A percentile compares a stretch with the other conserved stretches of the same genome.
These are phyloP conservation scores for Parnassius smintheus DNA, from an alignment of 2,888 invertebrate species.

Conservation along the genomic window DNA sequence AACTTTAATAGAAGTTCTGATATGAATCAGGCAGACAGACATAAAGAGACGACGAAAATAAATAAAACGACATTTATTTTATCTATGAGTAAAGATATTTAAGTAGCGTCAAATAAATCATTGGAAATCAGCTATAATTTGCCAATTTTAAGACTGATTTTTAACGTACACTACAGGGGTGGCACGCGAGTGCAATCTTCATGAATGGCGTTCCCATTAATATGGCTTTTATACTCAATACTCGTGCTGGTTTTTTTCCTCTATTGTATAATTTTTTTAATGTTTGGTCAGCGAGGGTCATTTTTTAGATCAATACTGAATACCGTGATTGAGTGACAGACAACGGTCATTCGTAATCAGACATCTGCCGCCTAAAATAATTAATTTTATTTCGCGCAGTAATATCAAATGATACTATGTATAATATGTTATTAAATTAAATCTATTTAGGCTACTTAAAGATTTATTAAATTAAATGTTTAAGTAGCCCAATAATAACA, in stretches of 20 bases:
- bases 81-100: no score
- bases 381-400: slow-evolving; percentile 26
- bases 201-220: slow-evolving; percentile 59
- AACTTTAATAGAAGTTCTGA: no score
- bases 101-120: slow-evolving; percentile 9
- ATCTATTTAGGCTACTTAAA: no score
- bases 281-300: slow-evolving; percentile 77
- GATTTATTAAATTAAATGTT: no score
- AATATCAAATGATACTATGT: no score
- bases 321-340: slow-evolving; percentile 71
- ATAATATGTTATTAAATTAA: no score
- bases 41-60: no score
- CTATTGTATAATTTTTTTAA: slow-evolving; percentile 54
- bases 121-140: slow-evolving; percentile 23
- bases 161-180: slow-evolving; percentile 41
- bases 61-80: no score
- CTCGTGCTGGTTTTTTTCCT: slow-evolving; percentile 56
- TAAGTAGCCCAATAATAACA: no score
- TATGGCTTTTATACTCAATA: slow-evolving; percentile 58
- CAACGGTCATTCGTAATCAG: slow-evolving; percentile 72
- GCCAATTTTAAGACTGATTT: slow-evolving; percentile 42
- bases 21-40: no score
- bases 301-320: slow-evolving; percentile 51
- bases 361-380: slow-evolving; percentile 41
- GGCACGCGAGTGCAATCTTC: slow-evolving; percentile 53